Base-by-base conservation (phyloP, 1,140 invertebrate genomes). In the Ips nitidus region DNA sequence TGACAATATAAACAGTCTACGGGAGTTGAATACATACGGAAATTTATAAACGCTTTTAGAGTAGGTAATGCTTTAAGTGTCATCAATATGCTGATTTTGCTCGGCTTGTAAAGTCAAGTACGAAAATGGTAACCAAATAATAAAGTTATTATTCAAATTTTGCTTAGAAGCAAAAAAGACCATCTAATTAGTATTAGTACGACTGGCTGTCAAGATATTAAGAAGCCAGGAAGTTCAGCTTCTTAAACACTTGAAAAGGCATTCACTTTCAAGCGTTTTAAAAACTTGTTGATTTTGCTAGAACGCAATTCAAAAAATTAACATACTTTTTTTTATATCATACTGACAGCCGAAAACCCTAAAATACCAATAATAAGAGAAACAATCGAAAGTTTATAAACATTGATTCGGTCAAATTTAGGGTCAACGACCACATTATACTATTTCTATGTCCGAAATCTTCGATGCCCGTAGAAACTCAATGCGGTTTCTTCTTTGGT, bases 361-460 rank as follows among this genome's bases (percentile, higher is more conserved):
- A 22, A 22, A 22, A 22, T 22, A 22, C 53, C 37, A 55, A 55
- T 55, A 1, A 22, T 55, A 55, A 38, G 8, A n/a, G 40, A n/a
- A 63, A 52, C 38, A 66, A 66, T 43, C 53, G 53, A 66, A 66
- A 66, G 65, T 66, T 58, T 58, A 66, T 66, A 58, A 57, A 65
- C 52, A 65, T 43, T 43, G 36, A 53, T 22, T 56, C 53, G 53
- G 41, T 52, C 41, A 56, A n/a, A 41, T 8, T 2, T 2, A 1
- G 53, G 58, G 56, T 68, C 66, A 60, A 60, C 47, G 66, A 59
- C 66, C 66, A 60, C 5, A 5, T 50, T 65, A n/a, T 52, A 68
- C 66, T 60, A 68, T 61, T 68, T 68, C 66, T 68, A 68, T 60
- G 45, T 53, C 66, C 55, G 60, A 68, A 40, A 58, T 68, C 65